phyloP scores from a whole-genome alignment of 2,888 invertebrate genomes.

The Harpalus rufipes region DNA sequence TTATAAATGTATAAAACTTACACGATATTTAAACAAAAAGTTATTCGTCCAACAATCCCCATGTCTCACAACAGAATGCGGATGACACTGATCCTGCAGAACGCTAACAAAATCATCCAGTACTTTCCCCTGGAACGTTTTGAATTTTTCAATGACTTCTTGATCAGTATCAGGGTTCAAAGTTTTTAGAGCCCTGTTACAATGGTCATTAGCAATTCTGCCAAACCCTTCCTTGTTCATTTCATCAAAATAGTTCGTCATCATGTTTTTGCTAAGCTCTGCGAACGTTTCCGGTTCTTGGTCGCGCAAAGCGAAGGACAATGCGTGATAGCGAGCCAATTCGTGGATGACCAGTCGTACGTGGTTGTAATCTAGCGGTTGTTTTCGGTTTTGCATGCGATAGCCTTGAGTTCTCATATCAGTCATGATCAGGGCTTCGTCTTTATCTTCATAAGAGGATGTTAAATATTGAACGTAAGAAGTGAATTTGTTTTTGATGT shows the following conservation, averaged over 20 bases:
- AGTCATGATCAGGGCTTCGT: conserved; percentile 71
- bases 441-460: conserved; percentile 67
- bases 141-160: conserved; percentile 66
- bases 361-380: conserved; percentile 72
- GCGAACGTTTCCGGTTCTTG: conserved; percentile 70
- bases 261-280: conserved; percentile 67
- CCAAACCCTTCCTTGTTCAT: neutral
- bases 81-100: conserved; percentile 67
- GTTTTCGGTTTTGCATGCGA: conserved; percentile 69
- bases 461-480: conserved; percentile 68
- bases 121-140: conserved; percentile 65
- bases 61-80: conserved; percentile 71
- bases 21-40: conserved; percentile 71
- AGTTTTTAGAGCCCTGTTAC: conserved; percentile 64
- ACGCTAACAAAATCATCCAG: conserved; percentile 17
- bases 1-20: conserved; percentile 47
- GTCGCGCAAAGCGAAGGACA: conserved; percentile 72
- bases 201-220: neutral
- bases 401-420: conserved; percentile 71
- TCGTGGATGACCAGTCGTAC: conserved; percentile 71
- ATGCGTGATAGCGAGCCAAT: conserved; percentile 73
- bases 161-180: conserved; percentile 66
- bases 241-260: conserved; percentile 68
- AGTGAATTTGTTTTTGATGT: conserved; percentile 68
- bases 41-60: conserved; percentile 72